Base-by-base conservation (phyloP, 1,140 invertebrate genomes). In the Halesus radiatus region DNA sequence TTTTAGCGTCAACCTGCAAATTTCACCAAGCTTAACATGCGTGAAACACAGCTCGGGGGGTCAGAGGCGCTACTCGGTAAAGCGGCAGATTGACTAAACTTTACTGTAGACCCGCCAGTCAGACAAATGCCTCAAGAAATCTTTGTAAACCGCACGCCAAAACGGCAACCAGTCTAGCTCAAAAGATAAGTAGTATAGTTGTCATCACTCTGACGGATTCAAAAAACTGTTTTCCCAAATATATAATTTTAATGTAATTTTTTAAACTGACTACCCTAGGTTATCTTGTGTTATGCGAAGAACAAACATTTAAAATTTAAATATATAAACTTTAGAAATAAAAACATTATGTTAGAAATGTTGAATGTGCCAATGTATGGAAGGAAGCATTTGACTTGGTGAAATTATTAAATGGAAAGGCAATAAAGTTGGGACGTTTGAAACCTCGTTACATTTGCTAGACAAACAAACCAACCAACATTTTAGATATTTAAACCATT, bases 1-100 rank as follows among this genome's bases (percentile, higher is more conserved):
- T 90, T 88, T 89, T 89, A 72, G 88, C 87, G 88, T 89, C 87
- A 85, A 89, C 89, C 89, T 90, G 89, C 81, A 90, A 90, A 89
- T 88, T 85, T 86, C 82, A 81, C 82, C 81, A 81, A 83, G 81
- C 79, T 80, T 81, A 82, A 73, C 81, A 72, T 76, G 52, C 62
- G 50, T 81, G 37, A 72, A 74, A 56, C 64, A 52, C 18, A 52
- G 80, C 80, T 81, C 78, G 68, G 80, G 53, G 18, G 13, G 16
- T 5, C 74, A 60, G 7, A 37, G 7, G 56, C 26, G 26, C 26
- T 29, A 29, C 2, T 29, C 26, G 26, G 26, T 29, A 29, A 29
- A 29, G 26, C 26, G 26, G 26, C 5, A 29, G 26, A 29, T 29
- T 29, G 26, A 29, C 50, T 76, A 60, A 60, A 50, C 58, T 32